Conservation (phyloP, 2,797 vertebrate genomes). For the Falco cherrug region DNA sequence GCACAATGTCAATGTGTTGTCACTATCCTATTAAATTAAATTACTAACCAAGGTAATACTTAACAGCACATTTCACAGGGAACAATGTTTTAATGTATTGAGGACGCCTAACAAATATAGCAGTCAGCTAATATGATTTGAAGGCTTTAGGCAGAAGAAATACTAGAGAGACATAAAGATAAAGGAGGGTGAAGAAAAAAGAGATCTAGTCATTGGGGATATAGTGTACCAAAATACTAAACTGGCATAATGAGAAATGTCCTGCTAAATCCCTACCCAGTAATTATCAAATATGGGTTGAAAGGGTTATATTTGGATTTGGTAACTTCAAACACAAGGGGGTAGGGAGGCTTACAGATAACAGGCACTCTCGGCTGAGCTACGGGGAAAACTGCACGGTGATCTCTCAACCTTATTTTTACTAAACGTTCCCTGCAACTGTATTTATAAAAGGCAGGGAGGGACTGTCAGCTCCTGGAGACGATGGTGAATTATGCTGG, state of each 20-base stretch:
- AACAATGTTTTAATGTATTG: constrained; percentile 49
- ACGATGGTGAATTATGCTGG: not conserved
- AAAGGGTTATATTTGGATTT: not conserved
- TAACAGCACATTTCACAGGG: constrained; percentile 27
- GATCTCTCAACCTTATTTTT: not conserved
- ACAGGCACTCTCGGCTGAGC: not conserved
- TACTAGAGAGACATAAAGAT: not conserved
- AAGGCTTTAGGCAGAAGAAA: constrained; percentile 18
- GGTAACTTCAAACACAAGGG: not conserved
- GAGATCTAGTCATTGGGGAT: not conserved
- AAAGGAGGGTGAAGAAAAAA: not conserved
- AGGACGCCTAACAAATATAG: constrained; percentile 28
- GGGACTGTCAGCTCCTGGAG: not conserved
- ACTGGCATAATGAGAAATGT: not conserved
- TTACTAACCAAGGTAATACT: constrained; percentile 57
- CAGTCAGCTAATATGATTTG: not conserved
- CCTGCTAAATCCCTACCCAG: not conserved
- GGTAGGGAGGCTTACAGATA: not conserved
- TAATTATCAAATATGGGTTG: constrained; percentile 16
- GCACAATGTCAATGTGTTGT: constrained; percentile 54
- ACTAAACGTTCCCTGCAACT: not conserved
- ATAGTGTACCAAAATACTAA: not conserved
- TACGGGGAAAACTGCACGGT: not conserved
- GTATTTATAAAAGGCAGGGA: not conserved
- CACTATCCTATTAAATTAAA: constrained; percentile 57